A percentile compares a stretch with the other conserved stretches of the same genome.
Evolutionary conservation across 2,113 vertebrate genomes (phyloP).

Genomic region (Xenotilapia longispinis): DNA sequence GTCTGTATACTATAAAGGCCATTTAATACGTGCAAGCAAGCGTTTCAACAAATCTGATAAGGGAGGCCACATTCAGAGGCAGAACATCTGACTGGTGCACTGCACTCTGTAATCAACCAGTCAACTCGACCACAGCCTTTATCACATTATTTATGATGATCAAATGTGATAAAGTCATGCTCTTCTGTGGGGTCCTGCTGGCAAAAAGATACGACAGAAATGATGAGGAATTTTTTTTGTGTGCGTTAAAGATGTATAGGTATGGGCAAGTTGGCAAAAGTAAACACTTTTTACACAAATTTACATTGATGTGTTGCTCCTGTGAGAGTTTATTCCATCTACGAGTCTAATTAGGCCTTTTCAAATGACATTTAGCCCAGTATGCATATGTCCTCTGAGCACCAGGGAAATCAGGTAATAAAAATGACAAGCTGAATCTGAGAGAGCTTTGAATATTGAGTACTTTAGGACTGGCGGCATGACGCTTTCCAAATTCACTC

Average conservation of each 20-base stretch:
- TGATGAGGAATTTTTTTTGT: background rate
- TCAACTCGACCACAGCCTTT: background rate
- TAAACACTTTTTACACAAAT: background rate
- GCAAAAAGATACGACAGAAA: background rate
- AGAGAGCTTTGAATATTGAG: background rate
- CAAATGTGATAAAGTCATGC: background rate
- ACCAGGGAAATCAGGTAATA: slow-evolving; percentile 34
- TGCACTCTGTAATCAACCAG: background rate
- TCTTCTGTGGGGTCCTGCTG: background rate
- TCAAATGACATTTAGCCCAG: slow-evolving; percentile 33
- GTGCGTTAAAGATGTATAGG: background rate
- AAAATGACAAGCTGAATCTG: background rate
- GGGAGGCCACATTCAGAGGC: background rate
- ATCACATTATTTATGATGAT: background rate
- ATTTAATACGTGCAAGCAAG: background rate
- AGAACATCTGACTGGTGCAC: background rate
- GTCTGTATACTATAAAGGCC: background rate
- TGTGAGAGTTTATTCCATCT: slow-evolving; percentile 19
- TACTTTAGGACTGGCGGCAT: background rate
- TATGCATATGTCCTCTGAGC: slow-evolving; percentile 56
- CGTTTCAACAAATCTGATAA: background rate
- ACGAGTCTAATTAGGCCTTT: slow-evolving; percentile 40
- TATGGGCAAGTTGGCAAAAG: background rate
- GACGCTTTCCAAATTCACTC: background rate
- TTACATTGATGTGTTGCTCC: background rate